Evolutionary conservation across 2,797 vertebrate genomes (phyloP), one percentile per base, ranked within the genome.

Genomic region (Pelobates cultripes): DNA sequence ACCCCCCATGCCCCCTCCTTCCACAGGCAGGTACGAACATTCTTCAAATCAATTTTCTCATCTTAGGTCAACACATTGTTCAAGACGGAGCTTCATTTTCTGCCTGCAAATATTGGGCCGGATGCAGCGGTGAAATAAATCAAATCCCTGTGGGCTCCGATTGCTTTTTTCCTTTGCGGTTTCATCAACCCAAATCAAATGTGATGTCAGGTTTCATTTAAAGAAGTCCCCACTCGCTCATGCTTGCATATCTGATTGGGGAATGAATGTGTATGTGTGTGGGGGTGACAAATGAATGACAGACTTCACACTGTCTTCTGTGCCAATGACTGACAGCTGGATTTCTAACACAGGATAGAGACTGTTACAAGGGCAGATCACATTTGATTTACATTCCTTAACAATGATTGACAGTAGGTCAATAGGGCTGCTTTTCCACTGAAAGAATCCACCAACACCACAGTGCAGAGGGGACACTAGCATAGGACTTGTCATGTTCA

Each of bases 91-190:
- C 70, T 82, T 73, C 61, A 73, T 83, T 78, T 83, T 83, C 70
- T 83, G 67, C 70, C 63, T 69, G 72, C 81, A 89, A 89, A 85
- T 86, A 89, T 80, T 84, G 51, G 86, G 79, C 83, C 82, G 82
- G 87, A 81, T 85, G 47, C 74, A 83, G 82, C 75, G 74, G 86
- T 84, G 74, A 78, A 87, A 68, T 53, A 70, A 82, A 86, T 15
- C 83, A 79, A 86, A 88, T 88, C 87, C 85, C 75, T 12, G 15
- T 73, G 75, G 85, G 77, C 84, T 85, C 78, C 12, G 75, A 86
- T 84, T 85, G 86, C 84, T 82, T 86, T 80, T 64, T 77, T 64
- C 51, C 77, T 83, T 71, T 77, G 72, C 73, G 41, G 64, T 87
- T 87, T 87, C 84, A 85, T 67, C 71, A 77, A 78, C 77, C 63